A percentile compares a stretch with the other conserved stretches of the same genome.
Evolutionary conservation across 2,888 invertebrate species (phyloP).

Genomic region (Drosophila seclusa): DNA sequence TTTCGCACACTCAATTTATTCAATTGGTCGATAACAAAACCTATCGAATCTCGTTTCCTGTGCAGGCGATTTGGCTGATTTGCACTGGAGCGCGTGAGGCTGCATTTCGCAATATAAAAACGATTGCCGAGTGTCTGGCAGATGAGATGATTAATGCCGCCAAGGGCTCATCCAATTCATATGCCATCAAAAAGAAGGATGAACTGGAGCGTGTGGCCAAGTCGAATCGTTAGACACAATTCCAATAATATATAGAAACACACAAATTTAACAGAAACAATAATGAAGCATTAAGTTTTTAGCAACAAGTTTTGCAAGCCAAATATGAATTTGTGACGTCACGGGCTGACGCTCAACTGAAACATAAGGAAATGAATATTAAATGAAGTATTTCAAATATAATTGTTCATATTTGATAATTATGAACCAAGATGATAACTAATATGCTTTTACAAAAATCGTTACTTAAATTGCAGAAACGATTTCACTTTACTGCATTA

Average conservation of each 20-base stretch:
- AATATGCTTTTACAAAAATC: neutral
- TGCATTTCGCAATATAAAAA: constrained; percentile 99
- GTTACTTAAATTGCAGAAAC: neutral
- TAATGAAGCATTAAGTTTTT: constrained; percentile 1
- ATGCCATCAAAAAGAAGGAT: constrained; percentile 99
- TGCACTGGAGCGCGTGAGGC: constrained; percentile 99
- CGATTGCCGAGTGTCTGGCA: constrained; percentile 99
- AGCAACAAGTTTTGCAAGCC: constrained; percentile 18
- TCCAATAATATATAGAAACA: neutral
- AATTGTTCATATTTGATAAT: neutral
- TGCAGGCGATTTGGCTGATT: constrained; percentile 96
- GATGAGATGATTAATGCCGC: constrained; percentile 99
- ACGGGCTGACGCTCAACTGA: neutral
- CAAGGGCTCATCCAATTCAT: constrained; percentile 99
- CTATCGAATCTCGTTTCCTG: neutral
- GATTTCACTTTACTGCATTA: neutral
- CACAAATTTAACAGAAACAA: constrained; percentile 6
- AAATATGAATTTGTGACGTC: neutral
- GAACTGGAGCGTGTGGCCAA: constrained; percentile 99
- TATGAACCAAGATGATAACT: neutral
- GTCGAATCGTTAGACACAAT: constrained; percentile 97
- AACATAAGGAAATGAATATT: neutral
- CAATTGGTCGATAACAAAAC: neutral
- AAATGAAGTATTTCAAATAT: neutral
- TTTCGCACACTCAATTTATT: neutral